phyloP scores from a whole-genome alignment of 2,113 vertebrate species.

The Ginglymostoma cirratum region DNA sequence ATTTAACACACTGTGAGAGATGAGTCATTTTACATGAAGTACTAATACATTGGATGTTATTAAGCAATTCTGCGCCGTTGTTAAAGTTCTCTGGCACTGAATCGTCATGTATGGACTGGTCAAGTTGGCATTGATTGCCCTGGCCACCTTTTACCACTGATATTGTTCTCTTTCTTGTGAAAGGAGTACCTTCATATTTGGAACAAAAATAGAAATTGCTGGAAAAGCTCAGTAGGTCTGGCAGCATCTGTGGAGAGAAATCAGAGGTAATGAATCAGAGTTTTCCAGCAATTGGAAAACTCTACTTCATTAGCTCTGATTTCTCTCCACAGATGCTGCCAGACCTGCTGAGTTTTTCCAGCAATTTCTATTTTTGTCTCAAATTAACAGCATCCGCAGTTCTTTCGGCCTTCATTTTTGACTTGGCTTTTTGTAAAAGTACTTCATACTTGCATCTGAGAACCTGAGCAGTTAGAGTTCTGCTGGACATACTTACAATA shows the following conservation, averaged over 20 bases:
- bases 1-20: neutral
- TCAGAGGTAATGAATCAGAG: no score
- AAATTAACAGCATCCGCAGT: no score
- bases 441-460: neutral
- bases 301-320: no score
- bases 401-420: neutral
- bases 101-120: neutral
- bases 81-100: neutral
- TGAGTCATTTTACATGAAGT: neutral
- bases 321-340: no score
- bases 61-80: neutral
- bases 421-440: neutral
- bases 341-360: no score
- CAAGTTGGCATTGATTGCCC: neutral
- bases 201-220: no score
- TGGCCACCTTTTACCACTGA: neutral
- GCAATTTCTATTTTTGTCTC: no score
- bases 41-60: neutral
- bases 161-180: neutral
- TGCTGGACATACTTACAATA: neutral
- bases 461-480: neutral
- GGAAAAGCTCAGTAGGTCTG: no score
- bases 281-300: no score
- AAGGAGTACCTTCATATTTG: no score
- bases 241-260: no score